Evolutionary conservation across 37 sponge, comb jelly and placozoan species (phyloP).

Genomic region (Geodia barretti): DNA sequence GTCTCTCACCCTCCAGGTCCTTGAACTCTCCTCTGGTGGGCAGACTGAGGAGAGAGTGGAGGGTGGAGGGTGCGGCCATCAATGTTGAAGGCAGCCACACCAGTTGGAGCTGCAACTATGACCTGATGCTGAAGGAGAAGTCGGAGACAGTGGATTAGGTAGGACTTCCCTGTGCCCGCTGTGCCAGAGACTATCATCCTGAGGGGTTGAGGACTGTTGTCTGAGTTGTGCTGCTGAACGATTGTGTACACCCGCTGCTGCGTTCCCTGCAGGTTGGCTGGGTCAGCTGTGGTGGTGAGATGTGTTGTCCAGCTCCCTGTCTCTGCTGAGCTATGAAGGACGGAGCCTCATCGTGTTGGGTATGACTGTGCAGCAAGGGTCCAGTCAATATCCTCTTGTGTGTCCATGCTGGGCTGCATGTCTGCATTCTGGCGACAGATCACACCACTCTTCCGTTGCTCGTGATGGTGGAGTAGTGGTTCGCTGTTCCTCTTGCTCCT

Average conservation of each 20-base stretch:
- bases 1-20: slow-evolving; percentile 24
- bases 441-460: slow-evolving; percentile 48
- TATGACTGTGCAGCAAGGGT: slow-evolving; percentile 1
- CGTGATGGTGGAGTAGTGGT: background rate
- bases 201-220: slow-evolving; percentile 6
- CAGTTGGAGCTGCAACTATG: slow-evolving; percentile 59
- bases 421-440: slow-evolving; percentile 30
- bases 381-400: slow-evolving; percentile 24
- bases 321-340: slow-evolving; percentile 12
- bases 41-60: slow-evolving; percentile 44
- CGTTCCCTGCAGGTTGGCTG: slow-evolving; percentile 25
- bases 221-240: slow-evolving; percentile 23
- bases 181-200: slow-evolving; percentile 38
- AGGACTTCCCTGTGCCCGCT: slow-evolving; percentile 52
- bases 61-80: slow-evolving; percentile 45
- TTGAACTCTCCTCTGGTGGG: slow-evolving; percentile 39
- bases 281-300: slow-evolving; percentile 33
- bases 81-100: slow-evolving; percentile 55
- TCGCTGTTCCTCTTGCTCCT: slow-evolving; percentile 8
- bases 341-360: slow-evolving; percentile 30
- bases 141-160: slow-evolving; percentile 49
- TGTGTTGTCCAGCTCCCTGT: background rate
- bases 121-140: slow-evolving; percentile 25
- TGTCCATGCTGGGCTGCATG: background rate
- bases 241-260: slow-evolving; percentile 39